Evolutionary conservation across 2,797 vertebrate species (phyloP).

Genomic region (Fundulus diaphanus): DNA sequence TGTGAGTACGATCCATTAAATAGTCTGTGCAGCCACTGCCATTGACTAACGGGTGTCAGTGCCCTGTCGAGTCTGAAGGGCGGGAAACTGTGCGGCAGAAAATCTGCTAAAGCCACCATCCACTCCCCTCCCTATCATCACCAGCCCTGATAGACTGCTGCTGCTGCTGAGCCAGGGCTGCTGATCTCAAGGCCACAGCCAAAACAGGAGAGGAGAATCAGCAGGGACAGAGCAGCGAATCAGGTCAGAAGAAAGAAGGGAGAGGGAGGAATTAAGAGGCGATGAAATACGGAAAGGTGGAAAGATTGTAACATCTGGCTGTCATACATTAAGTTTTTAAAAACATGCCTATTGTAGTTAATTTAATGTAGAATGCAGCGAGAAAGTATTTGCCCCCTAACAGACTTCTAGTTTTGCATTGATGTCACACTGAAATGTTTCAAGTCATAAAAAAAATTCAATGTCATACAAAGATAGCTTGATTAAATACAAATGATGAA

Average conservation of each 20-base stretch:
- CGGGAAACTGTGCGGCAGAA: slow-evolving; percentile 39
- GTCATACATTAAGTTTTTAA: slow-evolving; percentile 16
- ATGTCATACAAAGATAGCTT: too few species aligned
- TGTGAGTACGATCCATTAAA: slow-evolving; percentile 63
- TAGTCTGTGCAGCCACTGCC: slow-evolving; percentile 52
- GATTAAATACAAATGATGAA: too few species aligned
- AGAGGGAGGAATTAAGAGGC: slow-evolving; percentile 19
- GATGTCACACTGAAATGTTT: too few species aligned
- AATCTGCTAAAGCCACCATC: slow-evolving; percentile 30
- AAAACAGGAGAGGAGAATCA: slow-evolving; percentile 40
- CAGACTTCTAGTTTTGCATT: neutral
- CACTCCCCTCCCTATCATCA: slow-evolving; percentile 2
- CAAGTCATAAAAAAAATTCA: too few species aligned
- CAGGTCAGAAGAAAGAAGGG: slow-evolving; percentile 40
- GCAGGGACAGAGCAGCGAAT: slow-evolving; percentile 34
- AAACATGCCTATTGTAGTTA: slow-evolving; percentile 1
- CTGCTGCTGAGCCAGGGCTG: slow-evolving; percentile 26
- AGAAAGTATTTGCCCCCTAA: neutral
- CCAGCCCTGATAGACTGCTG: slow-evolving; percentile 13
- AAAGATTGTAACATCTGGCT: slow-evolving; percentile 12
- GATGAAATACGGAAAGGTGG: slow-evolving; percentile 16
- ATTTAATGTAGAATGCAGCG: too few species aligned
- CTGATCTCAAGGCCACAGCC: slow-evolving; percentile 40
- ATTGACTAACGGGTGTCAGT: slow-evolving; percentile 68
- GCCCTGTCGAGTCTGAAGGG: slow-evolving; percentile 50